Conservation (phyloP, 2,113 vertebrate genomes). For the Melanerpes aurifrons region DNA sequence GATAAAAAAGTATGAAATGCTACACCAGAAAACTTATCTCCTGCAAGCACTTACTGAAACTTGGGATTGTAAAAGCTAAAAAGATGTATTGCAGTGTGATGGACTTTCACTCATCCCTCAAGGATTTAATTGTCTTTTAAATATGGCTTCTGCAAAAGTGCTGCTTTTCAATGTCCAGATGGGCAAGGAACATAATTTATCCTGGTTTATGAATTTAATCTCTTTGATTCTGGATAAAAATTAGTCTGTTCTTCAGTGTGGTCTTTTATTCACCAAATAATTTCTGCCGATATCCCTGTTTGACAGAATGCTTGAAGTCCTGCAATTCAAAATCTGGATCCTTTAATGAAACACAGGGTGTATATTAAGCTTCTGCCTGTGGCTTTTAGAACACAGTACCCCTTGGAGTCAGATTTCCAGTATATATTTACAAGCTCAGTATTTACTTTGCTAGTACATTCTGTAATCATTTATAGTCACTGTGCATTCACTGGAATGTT, state of each 20-base stretch:
- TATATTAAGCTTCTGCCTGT: neutral
- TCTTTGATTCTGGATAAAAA: neutral
- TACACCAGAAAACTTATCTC: neutral
- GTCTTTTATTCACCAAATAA: neutral
- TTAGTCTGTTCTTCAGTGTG: neutral
- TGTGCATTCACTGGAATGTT: constrained; percentile 15
- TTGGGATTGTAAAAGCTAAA: constrained; percentile 26
- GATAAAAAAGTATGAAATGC: constrained; percentile 15
- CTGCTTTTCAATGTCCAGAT: neutral
- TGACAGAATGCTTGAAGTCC: neutral
- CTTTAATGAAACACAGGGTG: neutral
- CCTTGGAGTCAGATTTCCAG: neutral
- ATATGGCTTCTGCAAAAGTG: neutral
- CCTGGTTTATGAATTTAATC: neutral
- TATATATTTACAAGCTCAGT: neutral
- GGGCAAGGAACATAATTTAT: neutral
- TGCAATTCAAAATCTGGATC: neutral
- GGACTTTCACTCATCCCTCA: neutral
- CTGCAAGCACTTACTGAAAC: constrained; percentile 3
- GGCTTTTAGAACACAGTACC: neutral
- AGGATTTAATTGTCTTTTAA: constrained; percentile 3
- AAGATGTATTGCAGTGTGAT: neutral
- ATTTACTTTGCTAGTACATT: constrained; percentile 43
- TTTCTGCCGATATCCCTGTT: neutral
- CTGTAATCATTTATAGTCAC: neutral